Percentiles rank a stretch among this genome's conserved stretches.
Conservation (phyloP, 2,797 vertebrate genomes). For the Taenioides sp. region DNA sequence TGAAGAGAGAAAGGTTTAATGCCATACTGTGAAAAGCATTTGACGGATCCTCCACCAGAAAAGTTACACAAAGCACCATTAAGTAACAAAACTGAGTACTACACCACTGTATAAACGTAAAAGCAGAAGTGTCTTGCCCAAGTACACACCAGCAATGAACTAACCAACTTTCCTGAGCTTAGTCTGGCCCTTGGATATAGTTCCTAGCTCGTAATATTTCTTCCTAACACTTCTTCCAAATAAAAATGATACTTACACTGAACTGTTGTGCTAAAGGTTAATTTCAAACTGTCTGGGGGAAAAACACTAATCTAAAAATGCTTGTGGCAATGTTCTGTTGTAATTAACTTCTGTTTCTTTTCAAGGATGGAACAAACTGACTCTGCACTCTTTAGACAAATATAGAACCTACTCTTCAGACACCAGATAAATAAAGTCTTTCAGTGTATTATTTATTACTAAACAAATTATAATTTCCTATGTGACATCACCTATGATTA, state of each 20-base stretch:
- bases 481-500: slow-evolving; percentile 20
- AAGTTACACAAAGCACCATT: no score
- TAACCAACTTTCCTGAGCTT: no score
- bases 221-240: not conserved
- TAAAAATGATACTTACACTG: not conserved
- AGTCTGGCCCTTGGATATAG: not conserved
- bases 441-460: slow-evolving; percentile 29
- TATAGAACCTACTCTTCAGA: slow-evolving; percentile 11
- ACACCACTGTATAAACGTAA: no score
- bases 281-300: not conserved
- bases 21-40: no score
- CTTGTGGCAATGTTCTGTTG: not conserved
- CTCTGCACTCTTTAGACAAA: slow-evolving; percentile 5
- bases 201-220: not conserved
- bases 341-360: not conserved
- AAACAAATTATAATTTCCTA: slow-evolving; percentile 19
- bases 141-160: no score
- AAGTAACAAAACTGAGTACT: no score
- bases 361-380: not conserved
- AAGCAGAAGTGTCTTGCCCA: no score
- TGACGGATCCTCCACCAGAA: no score
- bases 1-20: no score
- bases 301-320: not conserved
- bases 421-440: slow-evolving; percentile 30
- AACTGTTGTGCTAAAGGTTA: slow-evolving; percentile 1